Evolutionary conservation across 2,113 vertebrate genomes (phyloP).

Genomic region (Taxidea taxus): DNA sequence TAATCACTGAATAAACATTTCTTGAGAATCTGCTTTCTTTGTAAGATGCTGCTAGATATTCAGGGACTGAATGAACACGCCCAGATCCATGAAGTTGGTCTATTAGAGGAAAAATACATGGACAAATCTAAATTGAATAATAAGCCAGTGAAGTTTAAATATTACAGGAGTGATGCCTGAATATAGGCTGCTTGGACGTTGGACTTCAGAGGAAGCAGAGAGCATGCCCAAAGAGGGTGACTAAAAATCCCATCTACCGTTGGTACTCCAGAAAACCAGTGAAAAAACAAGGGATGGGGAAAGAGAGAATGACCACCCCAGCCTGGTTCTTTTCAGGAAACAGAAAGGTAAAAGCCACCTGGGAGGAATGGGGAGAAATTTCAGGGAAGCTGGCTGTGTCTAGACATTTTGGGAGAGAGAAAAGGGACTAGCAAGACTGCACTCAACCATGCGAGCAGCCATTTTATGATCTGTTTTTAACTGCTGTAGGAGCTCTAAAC

Average conservation of each 20-base stretch:
- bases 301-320: neutral
- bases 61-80: neutral
- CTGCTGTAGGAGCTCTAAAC: neutral
- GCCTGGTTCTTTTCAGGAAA: neutral
- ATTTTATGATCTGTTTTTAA: neutral
- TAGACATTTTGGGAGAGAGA: neutral
- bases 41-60: neutral
- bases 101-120: neutral
- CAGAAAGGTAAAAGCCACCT: neutral
- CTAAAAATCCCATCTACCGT: neutral
- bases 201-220: neutral
- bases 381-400: neutral
- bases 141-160: neutral
- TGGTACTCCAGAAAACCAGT: neutral
- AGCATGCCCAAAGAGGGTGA: neutral
- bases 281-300: neutral
- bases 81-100: neutral
- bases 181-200: neutral
- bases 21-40: neutral
- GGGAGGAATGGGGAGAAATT: neutral
- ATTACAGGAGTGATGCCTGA: neutral
- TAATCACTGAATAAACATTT: neutral
- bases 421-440: neutral
- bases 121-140: neutral
- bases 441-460: neutral